Evolutionary conservation across 2,888 invertebrate genomes (phyloP).

Genomic region (Caenorhabditis auriculariae): DNA sequence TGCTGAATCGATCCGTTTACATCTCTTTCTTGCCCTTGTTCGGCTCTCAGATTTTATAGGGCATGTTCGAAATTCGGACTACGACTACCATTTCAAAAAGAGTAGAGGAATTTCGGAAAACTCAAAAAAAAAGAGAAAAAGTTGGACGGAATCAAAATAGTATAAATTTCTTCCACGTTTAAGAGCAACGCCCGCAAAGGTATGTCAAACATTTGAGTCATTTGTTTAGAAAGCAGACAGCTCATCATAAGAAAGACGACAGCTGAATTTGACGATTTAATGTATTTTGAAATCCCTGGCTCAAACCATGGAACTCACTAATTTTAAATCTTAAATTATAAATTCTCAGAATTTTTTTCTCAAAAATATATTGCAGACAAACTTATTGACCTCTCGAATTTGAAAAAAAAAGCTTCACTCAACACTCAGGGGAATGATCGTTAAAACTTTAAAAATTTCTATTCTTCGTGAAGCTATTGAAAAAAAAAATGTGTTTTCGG

Average conservation of each 20-base stretch:
- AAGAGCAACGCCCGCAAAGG: no score
- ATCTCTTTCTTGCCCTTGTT: neutral
- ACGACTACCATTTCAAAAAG: neutral
- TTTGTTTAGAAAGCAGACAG: no score
- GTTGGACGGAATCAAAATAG: neutral
- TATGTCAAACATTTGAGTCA: no score
- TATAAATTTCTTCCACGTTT: no score
- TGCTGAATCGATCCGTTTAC: slow-evolving; percentile 6
- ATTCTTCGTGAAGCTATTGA: no score
- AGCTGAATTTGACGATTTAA: neutral
- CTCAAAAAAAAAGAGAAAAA: neutral
- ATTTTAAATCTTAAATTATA: neutral
- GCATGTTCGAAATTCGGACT: neutral
- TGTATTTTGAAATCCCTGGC: neutral
- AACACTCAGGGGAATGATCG: no score
- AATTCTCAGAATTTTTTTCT: neutral
- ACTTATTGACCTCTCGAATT: no score
- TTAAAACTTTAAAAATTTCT: no score
- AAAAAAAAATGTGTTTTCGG: no score
- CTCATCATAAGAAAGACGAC: no score
- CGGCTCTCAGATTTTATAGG: neutral
- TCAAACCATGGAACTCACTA: neutral
- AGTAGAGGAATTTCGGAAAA: neutral
- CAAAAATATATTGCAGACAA: neutral
- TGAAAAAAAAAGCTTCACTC: no score